Percentiles rank a stretch among this genome's conserved stretches.
These are phyloP conservation scores for Polylopha cassiicola DNA, from an alignment of 2,888 invertebrate genomes.

Conservation along the genomic window DNA sequence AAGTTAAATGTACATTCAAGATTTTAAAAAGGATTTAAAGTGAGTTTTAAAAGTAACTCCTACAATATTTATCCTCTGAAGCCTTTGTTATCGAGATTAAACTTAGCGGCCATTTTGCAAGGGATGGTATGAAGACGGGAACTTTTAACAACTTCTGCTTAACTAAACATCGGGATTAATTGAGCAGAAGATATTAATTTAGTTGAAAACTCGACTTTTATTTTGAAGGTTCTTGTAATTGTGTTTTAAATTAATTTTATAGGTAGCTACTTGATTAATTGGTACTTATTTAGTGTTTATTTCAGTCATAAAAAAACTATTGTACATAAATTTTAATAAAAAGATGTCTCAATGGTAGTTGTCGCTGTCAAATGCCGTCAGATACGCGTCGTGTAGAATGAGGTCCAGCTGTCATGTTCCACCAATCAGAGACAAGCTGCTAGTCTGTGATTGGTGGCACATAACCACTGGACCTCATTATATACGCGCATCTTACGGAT, in stretches of 20 bases:
- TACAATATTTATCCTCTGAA: constrained; percentile 14
- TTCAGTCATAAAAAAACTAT: too few relatives aligned
- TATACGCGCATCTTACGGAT: too few relatives aligned
- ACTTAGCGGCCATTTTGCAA: constrained; percentile 21
- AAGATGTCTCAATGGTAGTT: too few relatives aligned
- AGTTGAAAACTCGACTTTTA: neutral
- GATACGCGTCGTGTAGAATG: too few relatives aligned
- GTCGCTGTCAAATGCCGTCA: too few relatives aligned
- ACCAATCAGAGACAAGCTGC: too few relatives aligned
- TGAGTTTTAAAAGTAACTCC: constrained; percentile 5
- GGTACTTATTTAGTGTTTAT: too few relatives aligned
- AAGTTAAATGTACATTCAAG: too few relatives aligned
- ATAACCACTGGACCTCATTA: too few relatives aligned
- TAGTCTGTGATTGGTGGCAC: too few relatives aligned
- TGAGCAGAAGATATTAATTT: constrained; percentile 16
- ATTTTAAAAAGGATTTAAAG: neutral
- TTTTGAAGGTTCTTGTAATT: neutral
- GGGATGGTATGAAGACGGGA: constrained; percentile 25
- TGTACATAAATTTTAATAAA: too few relatives aligned
- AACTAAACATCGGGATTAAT: constrained; percentile 24
- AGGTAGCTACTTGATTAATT: constrained; percentile 30
- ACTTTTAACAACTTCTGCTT: constrained; percentile 31
- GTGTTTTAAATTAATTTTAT: neutral
- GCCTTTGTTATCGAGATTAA: constrained; percentile 23
- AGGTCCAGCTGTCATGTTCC: too few relatives aligned